These are phyloP conservation scores for Xiphias gladius DNA, from an alignment of 2,113 vertebrate species.

Conservation along the genomic window DNA sequence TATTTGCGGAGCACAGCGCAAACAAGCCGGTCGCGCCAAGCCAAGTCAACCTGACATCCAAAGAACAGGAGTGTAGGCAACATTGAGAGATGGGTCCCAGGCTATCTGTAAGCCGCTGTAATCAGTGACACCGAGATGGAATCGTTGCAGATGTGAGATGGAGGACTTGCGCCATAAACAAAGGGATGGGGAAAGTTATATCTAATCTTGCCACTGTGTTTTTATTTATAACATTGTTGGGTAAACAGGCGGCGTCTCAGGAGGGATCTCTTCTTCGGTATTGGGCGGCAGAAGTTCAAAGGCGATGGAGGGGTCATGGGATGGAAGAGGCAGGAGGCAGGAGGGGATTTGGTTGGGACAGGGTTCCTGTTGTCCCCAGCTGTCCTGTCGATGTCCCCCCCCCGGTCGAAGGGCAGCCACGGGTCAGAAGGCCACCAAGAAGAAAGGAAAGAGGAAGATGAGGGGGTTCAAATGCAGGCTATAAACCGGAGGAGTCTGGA, in stretches of 20 bases:
- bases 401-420: conserved; percentile 54
- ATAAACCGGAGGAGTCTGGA: conserved; percentile 37
- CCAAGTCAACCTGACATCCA: conserved; percentile 58
- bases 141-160: conserved; percentile 47
- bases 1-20: conserved; percentile 53
- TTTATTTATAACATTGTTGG: conserved; percentile 47
- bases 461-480: conserved; percentile 71
- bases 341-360: conserved; percentile 55
- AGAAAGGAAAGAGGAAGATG: conserved; percentile 69
- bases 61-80: conserved; percentile 29
- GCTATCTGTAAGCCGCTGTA: conserved; percentile 35
- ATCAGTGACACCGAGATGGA: conserved; percentile 56
- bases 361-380: conserved; percentile 81
- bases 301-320: conserved; percentile 70
- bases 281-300: conserved; percentile 74
- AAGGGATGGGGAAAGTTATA: conserved; percentile 32
- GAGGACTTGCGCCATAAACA: conserved; percentile 46
- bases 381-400: conserved; percentile 69
- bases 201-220: conserved; percentile 38
- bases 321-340: conserved; percentile 62
- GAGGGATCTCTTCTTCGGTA: conserved; percentile 18
- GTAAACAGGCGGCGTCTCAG: conserved; percentile 58
- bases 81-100: conserved; percentile 22
- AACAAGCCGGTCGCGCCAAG: conserved; percentile 56
- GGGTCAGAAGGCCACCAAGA: conserved; percentile 72